Evolutionary conservation across 2,888 invertebrate species (phyloP).

Genomic region (Imbricaverruca yamaguchii): DNA sequence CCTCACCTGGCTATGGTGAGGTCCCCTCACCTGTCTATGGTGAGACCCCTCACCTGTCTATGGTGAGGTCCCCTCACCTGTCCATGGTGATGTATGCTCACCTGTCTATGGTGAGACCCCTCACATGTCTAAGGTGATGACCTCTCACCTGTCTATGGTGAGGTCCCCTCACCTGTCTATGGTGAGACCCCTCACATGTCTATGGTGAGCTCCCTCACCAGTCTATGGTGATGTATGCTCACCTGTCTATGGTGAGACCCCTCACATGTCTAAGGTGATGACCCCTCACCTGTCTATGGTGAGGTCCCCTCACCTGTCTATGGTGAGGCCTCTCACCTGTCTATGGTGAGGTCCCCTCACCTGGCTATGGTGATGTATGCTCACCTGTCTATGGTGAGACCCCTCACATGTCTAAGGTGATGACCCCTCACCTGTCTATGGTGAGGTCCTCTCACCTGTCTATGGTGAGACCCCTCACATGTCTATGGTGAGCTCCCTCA

Average conservation of each 20-base stretch:
- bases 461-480: too few species aligned
- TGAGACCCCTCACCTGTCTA: background rate
- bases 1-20: background rate
- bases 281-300: background rate
- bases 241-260: background rate
- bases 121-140: background rate
- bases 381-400: too few species aligned
- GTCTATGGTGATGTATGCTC: too few species aligned
- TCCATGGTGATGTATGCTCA: background rate
- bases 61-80: background rate
- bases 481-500: too few species aligned
- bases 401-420: too few species aligned
- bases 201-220: slow-evolving; percentile 56
- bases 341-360: background rate
- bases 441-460: too few species aligned
- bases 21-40: background rate
- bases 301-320: background rate
- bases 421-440: too few species aligned
- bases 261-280: background rate
- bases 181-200: background rate
- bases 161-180: too few species aligned
- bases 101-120: background rate
- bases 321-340: background rate
- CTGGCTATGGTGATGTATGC: background rate
- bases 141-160: too few species aligned